Percentiles rank a stretch among this genome's conserved stretches.
These are phyloP conservation scores for Perizoma flavofasciatum DNA, from an alignment of 2,888 invertebrate species.

Conservation along the genomic window DNA sequence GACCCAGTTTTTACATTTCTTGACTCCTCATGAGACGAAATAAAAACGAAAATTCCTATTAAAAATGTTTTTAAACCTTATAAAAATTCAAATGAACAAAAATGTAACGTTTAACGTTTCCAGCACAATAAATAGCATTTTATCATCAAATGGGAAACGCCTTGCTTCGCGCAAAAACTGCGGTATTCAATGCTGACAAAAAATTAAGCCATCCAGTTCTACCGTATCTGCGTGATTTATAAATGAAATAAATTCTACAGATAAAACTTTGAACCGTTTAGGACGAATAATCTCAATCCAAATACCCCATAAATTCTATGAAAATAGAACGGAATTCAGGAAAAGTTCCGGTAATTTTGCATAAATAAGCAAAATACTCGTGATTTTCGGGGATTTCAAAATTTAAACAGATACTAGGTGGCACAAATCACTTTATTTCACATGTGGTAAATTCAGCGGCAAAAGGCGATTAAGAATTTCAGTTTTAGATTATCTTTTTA, in stretches of 20 bases:
- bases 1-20: slow-evolving; percentile 4
- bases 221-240: slow-evolving; percentile 50
- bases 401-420: not conserved
- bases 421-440: too few relatives aligned
- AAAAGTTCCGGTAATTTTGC: slow-evolving; percentile 9
- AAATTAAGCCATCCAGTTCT: slow-evolving; percentile 34
- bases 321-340: slow-evolving; percentile 23
- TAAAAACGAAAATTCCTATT: too few relatives aligned
- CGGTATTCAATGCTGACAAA: slow-evolving; percentile 40
- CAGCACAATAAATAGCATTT: slow-evolving; percentile 18
- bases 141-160: slow-evolving; percentile 22
- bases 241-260: slow-evolving; percentile 51
- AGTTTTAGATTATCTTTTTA: too few relatives aligned
- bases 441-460: too few relatives aligned
- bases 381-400: not conserved
- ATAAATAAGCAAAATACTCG: slow-evolving; percentile 15
- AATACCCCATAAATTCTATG: slow-evolving; percentile 39
- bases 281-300: slow-evolving; percentile 39
- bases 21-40: not conserved
- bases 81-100: not conserved
- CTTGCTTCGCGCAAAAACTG: slow-evolving; percentile 8
- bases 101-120: slow-evolving; percentile 5
- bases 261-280: slow-evolving; percentile 46
- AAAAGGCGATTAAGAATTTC: too few relatives aligned
- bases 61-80: too few relatives aligned